A percentile compares a stretch with the other conserved stretches of the same genome.
Conservation (phyloP, 53 echinoderm and acorn worm genomes). For the Luidia sarsii region DNA sequence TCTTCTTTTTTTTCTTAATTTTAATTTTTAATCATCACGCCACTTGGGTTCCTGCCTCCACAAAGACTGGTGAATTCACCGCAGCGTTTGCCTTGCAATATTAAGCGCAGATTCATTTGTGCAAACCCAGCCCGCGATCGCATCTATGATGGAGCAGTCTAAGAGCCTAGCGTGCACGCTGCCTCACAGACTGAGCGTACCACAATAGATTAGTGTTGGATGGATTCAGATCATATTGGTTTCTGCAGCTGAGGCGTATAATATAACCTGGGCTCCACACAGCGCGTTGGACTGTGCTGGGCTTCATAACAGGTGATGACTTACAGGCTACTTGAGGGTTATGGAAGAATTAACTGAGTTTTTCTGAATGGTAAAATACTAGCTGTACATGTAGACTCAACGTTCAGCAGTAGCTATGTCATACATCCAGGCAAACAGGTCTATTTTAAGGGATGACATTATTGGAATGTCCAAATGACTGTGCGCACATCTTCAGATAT, state of each 20-base stretch:
- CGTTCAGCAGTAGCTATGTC: neutral
- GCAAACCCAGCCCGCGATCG: neutral
- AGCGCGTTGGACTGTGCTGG: neutral
- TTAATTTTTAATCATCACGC: slow-evolving; percentile 11
- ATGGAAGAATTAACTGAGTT: neutral
- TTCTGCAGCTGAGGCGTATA: neutral
- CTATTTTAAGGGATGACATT: slow-evolving; percentile 12
- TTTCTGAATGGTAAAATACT: neutral
- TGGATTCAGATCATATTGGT: slow-evolving; percentile 22
- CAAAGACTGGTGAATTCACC: neutral
- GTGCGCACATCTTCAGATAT: no score
- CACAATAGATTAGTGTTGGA: slow-evolving; percentile 5
- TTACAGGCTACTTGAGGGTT: slow-evolving; percentile 1
- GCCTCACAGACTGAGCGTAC: no score
- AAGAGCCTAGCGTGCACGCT: no score
- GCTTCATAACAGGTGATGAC: neutral
- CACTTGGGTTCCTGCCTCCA: neutral
- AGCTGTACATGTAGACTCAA: neutral
- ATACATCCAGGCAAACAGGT: neutral
- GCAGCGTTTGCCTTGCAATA: slow-evolving; percentile 12
- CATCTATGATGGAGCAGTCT: slow-evolving; percentile 22
- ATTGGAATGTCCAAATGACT: no score
- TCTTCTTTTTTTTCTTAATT: no score
- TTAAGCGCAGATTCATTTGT: neutral
- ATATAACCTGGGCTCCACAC: slow-evolving; percentile 9